Evolutionary conservation across 2,888 invertebrate genomes (phyloP), one percentile per base, ranked within the genome.

Genomic region (Lapara coniferarum): DNA sequence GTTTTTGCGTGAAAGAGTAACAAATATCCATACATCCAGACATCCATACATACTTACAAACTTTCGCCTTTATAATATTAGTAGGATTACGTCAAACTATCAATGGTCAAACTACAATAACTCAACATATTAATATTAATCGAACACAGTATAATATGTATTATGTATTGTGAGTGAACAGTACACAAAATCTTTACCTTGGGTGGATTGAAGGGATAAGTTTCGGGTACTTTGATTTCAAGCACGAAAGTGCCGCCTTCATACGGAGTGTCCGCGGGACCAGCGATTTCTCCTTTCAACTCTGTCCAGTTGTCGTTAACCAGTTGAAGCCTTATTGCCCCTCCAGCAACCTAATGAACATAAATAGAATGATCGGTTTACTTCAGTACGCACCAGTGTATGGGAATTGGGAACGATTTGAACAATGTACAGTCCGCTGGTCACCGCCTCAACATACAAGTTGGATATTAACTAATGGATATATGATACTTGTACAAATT

Each of bases 181-280:
- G 67, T 52, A 37, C 49, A 51, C 49, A 16, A 68, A 37, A 46
- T 14, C n/a, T 53, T 73, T 95, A 99, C 99, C 96, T 99, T 99
- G 67, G 99, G 99, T 75, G 99, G 99, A 95, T 98, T 98, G 89
- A 99, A 99, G 16, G 99, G 99, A 94, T 99, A 99, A 58, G 98
- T 98, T 91, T 99, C 99, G 81, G 99, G 99, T 77, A 99, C 98
- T 95, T 97, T 98, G 74, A 99, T 99, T 92, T 99, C 99, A 76
- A 99, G 95, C 74, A 97, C 92, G 93, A 98, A 99, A 80, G 95
- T 97, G 16, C 99, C 99, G 63, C 98, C 99, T 92, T 99, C 99
- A 87, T 99, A 99, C 0, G 99, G 99, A 49, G 99, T 99, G 85
- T 99, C 99, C 53, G 98, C 98, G 10, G 99, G 99, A 0, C 99